Evolutionary conservation across 2,797 vertebrate genomes (phyloP).

Genomic region (Coregonus suidteri): DNA sequence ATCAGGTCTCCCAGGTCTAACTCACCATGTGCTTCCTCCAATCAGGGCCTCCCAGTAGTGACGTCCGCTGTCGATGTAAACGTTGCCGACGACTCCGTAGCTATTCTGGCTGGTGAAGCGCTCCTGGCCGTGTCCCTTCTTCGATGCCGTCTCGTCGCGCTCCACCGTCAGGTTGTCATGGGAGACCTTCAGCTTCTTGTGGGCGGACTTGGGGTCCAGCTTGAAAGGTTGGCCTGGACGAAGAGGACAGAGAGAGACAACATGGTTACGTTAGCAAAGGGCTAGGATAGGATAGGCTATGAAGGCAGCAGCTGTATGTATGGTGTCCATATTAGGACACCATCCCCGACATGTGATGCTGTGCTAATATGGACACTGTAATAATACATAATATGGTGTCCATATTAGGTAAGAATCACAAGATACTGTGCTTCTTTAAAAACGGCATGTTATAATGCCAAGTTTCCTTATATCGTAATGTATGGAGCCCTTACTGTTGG

Average conservation of each 20-base stretch:
- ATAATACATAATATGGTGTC: not conserved
- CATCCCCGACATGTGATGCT: not conserved
- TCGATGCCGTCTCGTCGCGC: conserved; percentile 94
- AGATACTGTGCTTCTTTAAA: not conserved
- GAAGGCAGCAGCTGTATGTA: not conserved
- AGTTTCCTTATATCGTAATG: not conserved
- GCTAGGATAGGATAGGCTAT: not conserved
- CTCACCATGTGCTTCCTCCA: conserved; percentile 96
- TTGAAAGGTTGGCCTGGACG: conserved; percentile 95
- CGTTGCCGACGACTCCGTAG: conserved; percentile 95
- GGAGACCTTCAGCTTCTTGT: conserved; percentile 95
- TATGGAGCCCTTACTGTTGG: conserved; percentile 89
- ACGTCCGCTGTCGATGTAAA: conserved; percentile 95
- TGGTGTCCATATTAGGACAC: not conserved
- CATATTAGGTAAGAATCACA: not conserved
- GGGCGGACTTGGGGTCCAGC: conserved; percentile 95
- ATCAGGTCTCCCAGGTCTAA: not conserved
- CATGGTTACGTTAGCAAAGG: not conserved
- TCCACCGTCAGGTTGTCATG: conserved; percentile 97
- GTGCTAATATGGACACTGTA: not conserved
- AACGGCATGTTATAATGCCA: not conserved
- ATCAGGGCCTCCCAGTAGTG: conserved; percentile 99
- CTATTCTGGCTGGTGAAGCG: conserved; percentile 93
- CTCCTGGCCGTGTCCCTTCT: conserved; percentile 96
- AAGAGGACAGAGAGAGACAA: not conserved